These are phyloP conservation scores for Choristoneura fumiferana DNA, from an alignment of 1,140 invertebrate species.

Conservation along the genomic window DNA sequence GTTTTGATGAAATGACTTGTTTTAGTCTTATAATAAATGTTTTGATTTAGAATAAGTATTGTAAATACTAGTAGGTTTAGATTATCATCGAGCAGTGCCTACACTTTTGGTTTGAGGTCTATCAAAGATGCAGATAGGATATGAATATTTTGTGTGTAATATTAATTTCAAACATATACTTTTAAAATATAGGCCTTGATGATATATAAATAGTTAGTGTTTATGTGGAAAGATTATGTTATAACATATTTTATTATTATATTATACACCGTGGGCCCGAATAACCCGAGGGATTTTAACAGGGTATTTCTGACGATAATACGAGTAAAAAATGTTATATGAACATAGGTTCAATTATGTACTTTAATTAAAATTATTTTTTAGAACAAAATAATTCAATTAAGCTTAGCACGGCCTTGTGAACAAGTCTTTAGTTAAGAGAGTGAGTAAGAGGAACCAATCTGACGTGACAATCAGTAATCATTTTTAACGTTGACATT, in stretches of 20 bases:
- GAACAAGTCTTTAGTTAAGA: no score
- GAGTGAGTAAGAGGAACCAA: no score
- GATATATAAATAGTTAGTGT: slow-evolving; percentile 12
- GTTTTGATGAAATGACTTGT: slow-evolving; percentile 11
- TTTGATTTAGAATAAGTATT: slow-evolving; percentile 4
- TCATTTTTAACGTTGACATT: no score
- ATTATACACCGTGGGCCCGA: no score
- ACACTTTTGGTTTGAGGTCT: slow-evolving; percentile 7
- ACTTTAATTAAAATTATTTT: no score
- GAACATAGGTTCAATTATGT: no score
- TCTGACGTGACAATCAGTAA: no score
- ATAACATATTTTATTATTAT: slow-evolving; percentile 14
- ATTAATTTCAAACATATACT: slow-evolving; percentile 12
- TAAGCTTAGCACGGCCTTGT: no score
- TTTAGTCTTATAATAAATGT: background rate
- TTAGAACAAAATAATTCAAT: no score
- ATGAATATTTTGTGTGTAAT: slow-evolving; percentile 8
- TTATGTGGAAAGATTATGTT: slow-evolving; percentile 17
- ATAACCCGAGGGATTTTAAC: no score
- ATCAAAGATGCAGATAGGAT: slow-evolving; percentile 7
- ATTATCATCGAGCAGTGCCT: background rate
- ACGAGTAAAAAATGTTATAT: no score
- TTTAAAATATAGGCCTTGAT: slow-evolving; percentile 16
- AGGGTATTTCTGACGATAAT: no score
- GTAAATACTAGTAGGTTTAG: slow-evolving; percentile 12